Base-by-base conservation (phyloP, 2,113 vertebrate genomes). In the Dendropsophus ebraccatus region DNA sequence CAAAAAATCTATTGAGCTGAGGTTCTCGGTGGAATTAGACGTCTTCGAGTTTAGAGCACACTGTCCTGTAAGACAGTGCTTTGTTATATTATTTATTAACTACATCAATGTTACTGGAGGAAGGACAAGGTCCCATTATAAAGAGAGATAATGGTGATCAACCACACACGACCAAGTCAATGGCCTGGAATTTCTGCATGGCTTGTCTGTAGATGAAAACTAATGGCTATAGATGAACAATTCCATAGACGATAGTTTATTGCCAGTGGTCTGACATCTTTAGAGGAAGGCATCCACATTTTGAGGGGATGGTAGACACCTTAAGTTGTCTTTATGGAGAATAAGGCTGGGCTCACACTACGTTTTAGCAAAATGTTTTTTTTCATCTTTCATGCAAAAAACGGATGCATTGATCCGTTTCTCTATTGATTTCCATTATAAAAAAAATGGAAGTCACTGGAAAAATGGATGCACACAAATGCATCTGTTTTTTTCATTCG, bases 51-150 rank as follows among this genome's bases (percentile, higher is more conserved):
- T 56, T 35, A 23, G 47, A 78, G 25, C 52, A 56, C 6, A 62
- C 54, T 25, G 32, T 35, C 77, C 77, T 14, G 5, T 58, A 28
- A 80, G 17, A 80, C 77, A 80, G 62, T 58, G 32, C 77, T 45
- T 80, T 80, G 32, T 80, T 62, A 80, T 60, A 80, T 80, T 35
- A 37, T 21, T 80, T 62, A 62, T 80, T 80, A 80, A 80, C 54
- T 32, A 45, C 54, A 45, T 60, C 37, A 5, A 16, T 80, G 77
- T 45, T 23, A 80, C 30, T 45, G 50, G 28, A 23, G 75, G 19
- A 10, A 32, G 5, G 28, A 32, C 75, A 35, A 35, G 8, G 16
- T 10, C 62, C 13, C 1, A 37, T 25, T 37, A 79, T 58, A 79
- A 5, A 10, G 21, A 17, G 8, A 25, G 47, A 52, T 30, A 72